phyloP scores from a whole-genome alignment of 2,113 vertebrate genomes.

The Mormyrus iriodes region DNA sequence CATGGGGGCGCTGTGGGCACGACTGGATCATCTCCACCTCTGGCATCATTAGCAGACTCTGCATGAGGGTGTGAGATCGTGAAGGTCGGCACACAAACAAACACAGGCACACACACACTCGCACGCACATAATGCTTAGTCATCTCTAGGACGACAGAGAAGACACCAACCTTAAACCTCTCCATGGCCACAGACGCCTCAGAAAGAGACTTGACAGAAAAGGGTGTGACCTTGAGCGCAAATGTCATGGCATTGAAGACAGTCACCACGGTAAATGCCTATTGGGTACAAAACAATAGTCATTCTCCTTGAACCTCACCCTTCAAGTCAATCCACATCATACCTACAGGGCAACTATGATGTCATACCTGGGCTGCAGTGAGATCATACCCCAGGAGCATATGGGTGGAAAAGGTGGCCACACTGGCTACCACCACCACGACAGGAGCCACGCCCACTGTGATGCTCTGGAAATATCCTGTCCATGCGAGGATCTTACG shows the following conservation, averaged over 20 bases:
- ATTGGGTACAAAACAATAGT: slow-evolving; percentile 15
- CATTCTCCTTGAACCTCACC: not conserved
- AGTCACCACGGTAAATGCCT: slow-evolving; percentile 92
- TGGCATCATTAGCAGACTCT: slow-evolving; percentile 91
- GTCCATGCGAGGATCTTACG: slow-evolving; percentile 72
- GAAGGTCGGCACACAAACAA: slow-evolving; percentile 7
- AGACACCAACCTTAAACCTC: slow-evolving; percentile 74
- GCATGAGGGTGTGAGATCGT: slow-evolving; percentile 44
- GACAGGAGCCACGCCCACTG: slow-evolving; percentile 82
- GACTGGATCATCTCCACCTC: slow-evolving; percentile 81
- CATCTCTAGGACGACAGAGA: not conserved
- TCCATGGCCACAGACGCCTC: slow-evolving; percentile 83
- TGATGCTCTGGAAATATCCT: slow-evolving; percentile 89
- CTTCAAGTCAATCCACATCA: not conserved
- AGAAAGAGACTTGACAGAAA: slow-evolving; percentile 87
- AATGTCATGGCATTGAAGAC: slow-evolving; percentile 96
- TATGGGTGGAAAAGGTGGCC: slow-evolving; percentile 82
- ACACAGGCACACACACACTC: not conserved
- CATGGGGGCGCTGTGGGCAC: slow-evolving; percentile 69
- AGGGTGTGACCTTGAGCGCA: slow-evolving; percentile 87
- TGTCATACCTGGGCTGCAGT: slow-evolving; percentile 77
- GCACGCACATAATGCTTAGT: not conserved
- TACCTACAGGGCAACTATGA: not conserved
- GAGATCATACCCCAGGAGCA: slow-evolving; percentile 84
- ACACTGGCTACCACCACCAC: slow-evolving; percentile 89